These are phyloP conservation scores for Taurulus bubalis DNA, from an alignment of 2,113 vertebrate genomes.

Conservation along the genomic window DNA sequence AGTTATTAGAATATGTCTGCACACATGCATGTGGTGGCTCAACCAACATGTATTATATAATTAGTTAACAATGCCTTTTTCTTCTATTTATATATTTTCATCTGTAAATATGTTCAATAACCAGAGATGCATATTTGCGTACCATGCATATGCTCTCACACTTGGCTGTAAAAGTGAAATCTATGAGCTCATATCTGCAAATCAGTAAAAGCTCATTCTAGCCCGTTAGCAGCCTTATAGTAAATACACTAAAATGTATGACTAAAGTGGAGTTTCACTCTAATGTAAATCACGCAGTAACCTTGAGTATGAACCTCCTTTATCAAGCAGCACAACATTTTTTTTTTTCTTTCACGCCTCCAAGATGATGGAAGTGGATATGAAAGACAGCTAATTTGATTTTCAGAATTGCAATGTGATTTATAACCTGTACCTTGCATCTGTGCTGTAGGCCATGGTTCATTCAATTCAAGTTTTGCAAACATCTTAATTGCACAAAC, in stretches of 20 bases:
- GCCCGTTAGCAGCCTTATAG: not conserved
- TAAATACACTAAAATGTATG: not conserved
- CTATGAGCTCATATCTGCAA: conserved; percentile 21
- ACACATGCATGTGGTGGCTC: not conserved
- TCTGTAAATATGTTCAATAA: not conserved
- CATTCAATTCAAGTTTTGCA: conserved; percentile 9
- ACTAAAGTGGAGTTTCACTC: not conserved
- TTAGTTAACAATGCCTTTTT: not conserved
- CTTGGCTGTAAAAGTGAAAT: conserved; percentile 11
- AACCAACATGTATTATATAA: not conserved
- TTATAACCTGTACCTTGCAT: not conserved
- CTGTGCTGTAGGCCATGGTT: conserved; percentile 11
- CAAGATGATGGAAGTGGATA: not conserved
- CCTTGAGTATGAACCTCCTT: not conserved
- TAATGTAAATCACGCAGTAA: conserved; percentile 3
- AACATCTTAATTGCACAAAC: conserved; percentile 33
- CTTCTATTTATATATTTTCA: not conserved
- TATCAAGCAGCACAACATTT: not conserved
- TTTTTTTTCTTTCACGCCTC: conserved; percentile 2
- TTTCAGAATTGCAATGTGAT: not conserved
- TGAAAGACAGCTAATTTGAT: not conserved
- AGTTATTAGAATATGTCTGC: too few species aligned
- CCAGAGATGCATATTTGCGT: not conserved
- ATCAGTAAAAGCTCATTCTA: conserved; percentile 3
- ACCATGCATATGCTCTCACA: not conserved